Conservation (phyloP, 2,113 vertebrate species). For the Nothobranchius furzeri region DNA sequence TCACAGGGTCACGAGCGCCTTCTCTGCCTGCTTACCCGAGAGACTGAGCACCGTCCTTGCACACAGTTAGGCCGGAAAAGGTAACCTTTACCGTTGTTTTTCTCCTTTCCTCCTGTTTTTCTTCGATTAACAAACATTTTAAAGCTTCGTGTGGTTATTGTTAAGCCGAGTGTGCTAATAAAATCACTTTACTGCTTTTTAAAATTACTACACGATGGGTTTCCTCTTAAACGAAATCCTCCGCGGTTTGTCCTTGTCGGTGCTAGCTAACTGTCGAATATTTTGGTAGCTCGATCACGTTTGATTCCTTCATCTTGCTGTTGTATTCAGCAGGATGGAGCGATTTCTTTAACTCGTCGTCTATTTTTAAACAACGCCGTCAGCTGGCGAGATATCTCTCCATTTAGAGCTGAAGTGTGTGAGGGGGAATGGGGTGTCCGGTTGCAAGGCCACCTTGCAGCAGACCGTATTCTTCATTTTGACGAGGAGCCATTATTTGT, state of each 20-base stretch:
- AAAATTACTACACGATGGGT: neutral
- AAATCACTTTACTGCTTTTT: neutral
- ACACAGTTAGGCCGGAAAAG: constrained; percentile 72
- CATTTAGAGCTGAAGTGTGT: constrained; percentile 63
- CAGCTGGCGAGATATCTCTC: constrained; percentile 68
- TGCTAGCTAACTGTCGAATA: neutral
- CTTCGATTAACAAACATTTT: fast-evolving
- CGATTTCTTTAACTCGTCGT: constrained; percentile 25
- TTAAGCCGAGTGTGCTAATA: neutral
- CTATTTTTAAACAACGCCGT: constrained; percentile 72
- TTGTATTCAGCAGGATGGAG: constrained; percentile 22
- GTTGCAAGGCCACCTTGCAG: constrained; percentile 57
- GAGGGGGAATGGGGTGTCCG: constrained; percentile 53
- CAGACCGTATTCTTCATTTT: constrained; percentile 2
- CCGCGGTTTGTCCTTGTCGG: constrained; percentile 23
- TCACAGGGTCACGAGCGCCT: constrained; percentile 51
- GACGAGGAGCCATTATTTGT: neutral
- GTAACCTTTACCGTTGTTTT: constrained; percentile 35
- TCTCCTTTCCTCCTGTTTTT: fast-evolving
- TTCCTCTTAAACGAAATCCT: constrained; percentile 11
- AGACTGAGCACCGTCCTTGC: constrained; percentile 64
- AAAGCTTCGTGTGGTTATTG: fast-evolving
- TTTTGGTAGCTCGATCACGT: neutral
- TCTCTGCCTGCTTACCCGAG: constrained; percentile 63
- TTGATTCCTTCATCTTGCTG: neutral